Percentiles rank a stretch among this genome's conserved stretches.
These are phyloP conservation scores for Scaptomyza hsui DNA, from an alignment of 1,140 invertebrate genomes.

Conservation along the genomic window DNA sequence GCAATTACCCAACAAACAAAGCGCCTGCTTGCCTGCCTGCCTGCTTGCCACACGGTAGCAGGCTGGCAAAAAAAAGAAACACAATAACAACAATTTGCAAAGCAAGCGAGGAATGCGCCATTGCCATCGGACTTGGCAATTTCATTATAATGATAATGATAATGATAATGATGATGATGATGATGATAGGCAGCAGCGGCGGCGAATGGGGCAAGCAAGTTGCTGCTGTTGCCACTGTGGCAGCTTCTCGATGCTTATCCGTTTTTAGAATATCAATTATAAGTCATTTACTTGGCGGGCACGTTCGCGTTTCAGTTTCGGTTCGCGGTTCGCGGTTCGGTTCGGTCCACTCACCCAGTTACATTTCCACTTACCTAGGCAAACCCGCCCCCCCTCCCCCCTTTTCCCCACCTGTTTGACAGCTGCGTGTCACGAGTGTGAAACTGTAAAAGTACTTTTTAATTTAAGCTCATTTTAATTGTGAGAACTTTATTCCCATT, in stretches of 20 bases:
- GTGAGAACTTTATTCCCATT: constrained; percentile 82
- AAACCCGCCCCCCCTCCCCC: neutral
- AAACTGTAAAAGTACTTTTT: constrained; percentile 82
- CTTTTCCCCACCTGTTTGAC: neutral
- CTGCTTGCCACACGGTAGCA: constrained; percentile 54
- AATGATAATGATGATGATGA: constrained; percentile 33
- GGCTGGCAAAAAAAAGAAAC: neutral
- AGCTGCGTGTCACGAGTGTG: constrained; percentile 53
- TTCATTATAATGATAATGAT: constrained; percentile 79
- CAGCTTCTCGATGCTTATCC: constrained; percentile 70
- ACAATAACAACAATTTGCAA: constrained; percentile 64
- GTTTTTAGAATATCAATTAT: constrained; percentile 83
- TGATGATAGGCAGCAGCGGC: constrained; percentile 17
- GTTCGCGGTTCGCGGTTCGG: neutral
- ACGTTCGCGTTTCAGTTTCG: constrained; percentile 50
- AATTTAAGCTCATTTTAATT: constrained; percentile 82
- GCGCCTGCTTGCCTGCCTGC: neutral
- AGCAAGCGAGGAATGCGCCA: constrained; percentile 28
- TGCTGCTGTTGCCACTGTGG: neutral
- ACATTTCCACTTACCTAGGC: constrained; percentile 22
- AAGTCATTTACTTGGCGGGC: constrained; percentile 76
- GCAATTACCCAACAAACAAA: constrained; percentile 69
- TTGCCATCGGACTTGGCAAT: constrained; percentile 54
- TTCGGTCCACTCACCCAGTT: constrained; percentile 64
- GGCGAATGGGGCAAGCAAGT: neutral